Evolutionary conservation across 2,797 vertebrate species (phyloP).

Genomic region (Peromyscus eremicus): DNA sequence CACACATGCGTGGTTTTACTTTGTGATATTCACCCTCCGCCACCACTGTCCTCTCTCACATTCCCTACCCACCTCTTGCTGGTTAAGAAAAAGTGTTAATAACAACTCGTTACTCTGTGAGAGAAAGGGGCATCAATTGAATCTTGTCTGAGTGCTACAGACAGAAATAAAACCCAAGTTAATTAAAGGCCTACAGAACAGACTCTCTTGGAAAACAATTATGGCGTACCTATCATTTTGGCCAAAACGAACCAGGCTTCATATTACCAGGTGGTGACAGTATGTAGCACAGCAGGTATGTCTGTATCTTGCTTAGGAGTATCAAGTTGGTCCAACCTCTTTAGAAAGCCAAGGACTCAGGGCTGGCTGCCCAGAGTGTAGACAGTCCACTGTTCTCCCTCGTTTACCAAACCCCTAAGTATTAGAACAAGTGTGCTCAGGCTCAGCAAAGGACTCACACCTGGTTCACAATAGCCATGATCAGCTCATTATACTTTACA

Average conservation of each 20-base stretch:
- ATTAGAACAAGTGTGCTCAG: neutral
- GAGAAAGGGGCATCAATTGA: neutral
- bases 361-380: neutral
- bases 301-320: neutral
- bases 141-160: neutral
- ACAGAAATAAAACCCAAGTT: conserved; percentile 5
- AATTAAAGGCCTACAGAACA: neutral
- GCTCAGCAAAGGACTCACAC: neutral
- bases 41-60: neutral
- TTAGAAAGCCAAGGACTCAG: neutral
- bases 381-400: neutral
- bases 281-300: neutral
- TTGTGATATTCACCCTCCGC: neutral
- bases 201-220: neutral
- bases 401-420: neutral
- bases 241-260: conserved; percentile 22
- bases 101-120: neutral
- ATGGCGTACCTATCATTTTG: neutral
- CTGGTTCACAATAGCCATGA: neutral
- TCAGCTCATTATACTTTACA: neutral
- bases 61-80: neutral
- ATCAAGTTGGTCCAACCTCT: neutral
- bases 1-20: neutral
- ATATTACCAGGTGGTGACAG: neutral
- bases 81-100: neutral